Evolutionary conservation across 1,140 invertebrate genomes (phyloP).

Genomic region (Aphelenchoides avenae): DNA sequence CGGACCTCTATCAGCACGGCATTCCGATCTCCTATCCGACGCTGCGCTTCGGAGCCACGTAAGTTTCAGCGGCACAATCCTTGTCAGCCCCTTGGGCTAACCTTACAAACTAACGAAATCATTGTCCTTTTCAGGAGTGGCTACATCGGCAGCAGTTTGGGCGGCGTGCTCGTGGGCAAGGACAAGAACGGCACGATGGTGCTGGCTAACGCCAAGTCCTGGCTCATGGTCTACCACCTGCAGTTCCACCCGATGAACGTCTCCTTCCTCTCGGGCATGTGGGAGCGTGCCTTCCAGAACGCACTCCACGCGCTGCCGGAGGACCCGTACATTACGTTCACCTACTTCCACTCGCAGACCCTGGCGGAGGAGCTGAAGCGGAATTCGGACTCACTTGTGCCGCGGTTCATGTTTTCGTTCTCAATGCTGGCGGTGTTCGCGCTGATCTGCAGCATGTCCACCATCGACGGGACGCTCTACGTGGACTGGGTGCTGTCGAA

Average conservation of each 20-base stretch:
- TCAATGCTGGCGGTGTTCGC: conserved; percentile 45
- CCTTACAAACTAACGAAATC: too few species aligned
- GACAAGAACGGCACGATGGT: conserved; percentile 47
- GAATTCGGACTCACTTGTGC: conserved; percentile 53
- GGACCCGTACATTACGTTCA: conserved; percentile 51
- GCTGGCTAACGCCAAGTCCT: conserved; percentile 49
- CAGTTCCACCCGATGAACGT: conserved; percentile 50
- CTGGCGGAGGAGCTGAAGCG: conserved; percentile 54
- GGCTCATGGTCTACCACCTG: conserved; percentile 57
- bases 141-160: conserved; percentile 52
- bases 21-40: conserved; percentile 58
- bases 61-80: too few species aligned
- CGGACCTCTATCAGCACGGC: conserved; percentile 55
- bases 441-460: conserved; percentile 50
- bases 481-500: conserved; percentile 59
- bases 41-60: conserved; percentile 47
- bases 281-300: conserved; percentile 54
- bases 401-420: conserved; percentile 51
- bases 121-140: conserved; percentile 45
- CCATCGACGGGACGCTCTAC: conserved; percentile 43
- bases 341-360: conserved; percentile 35
- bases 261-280: conserved; percentile 51
- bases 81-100: too few species aligned
- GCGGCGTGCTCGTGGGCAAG: conserved; percentile 49
- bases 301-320: conserved; percentile 43